A percentile compares a stretch with the other conserved stretches of the same genome.
Evolutionary conservation across 2,888 invertebrate genomes (phyloP).

Genomic region (Aquatica leii): DNA sequence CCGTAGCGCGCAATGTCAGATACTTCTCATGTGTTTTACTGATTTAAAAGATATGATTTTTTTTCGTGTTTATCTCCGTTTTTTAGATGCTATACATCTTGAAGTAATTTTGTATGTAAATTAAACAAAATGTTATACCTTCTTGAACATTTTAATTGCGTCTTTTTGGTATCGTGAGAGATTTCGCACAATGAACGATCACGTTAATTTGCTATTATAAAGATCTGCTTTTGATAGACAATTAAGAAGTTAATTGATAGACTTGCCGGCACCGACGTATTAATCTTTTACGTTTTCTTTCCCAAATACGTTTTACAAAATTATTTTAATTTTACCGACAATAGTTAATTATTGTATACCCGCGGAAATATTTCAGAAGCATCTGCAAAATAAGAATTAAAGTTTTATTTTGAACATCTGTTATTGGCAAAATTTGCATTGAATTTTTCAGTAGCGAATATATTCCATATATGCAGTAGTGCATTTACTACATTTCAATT

Average conservation of each 20-base stretch:
- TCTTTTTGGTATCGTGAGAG: conserved; percentile 16
- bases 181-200: conserved; percentile 5
- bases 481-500: too few relatives aligned
- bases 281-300: not conserved
- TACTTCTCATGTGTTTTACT: conserved; percentile 16
- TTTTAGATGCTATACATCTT: not conserved
- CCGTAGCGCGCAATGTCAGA: conserved; percentile 15
- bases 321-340: too few relatives aligned
- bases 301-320: not conserved
- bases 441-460: too few relatives aligned
- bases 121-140: conserved; percentile 3
- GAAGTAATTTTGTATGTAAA: conserved; percentile 17
- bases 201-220: not conserved
- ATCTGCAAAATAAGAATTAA: too few relatives aligned
- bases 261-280: too few relatives aligned
- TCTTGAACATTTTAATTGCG: conserved; percentile 15
- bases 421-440: too few relatives aligned
- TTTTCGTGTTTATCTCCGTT: conserved; percentile 11
- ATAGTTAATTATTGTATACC: too few relatives aligned
- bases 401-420: too few relatives aligned
- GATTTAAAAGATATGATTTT: conserved; percentile 7
- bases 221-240: conserved; percentile 17
- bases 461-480: too few relatives aligned
- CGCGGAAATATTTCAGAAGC: too few relatives aligned
- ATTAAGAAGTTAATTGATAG: conserved; percentile 20